A percentile compares a stretch with the other conserved stretches of the same genome.
Conservation (phyloP, 2,797 vertebrate genomes). For the Rhinella marina region DNA sequence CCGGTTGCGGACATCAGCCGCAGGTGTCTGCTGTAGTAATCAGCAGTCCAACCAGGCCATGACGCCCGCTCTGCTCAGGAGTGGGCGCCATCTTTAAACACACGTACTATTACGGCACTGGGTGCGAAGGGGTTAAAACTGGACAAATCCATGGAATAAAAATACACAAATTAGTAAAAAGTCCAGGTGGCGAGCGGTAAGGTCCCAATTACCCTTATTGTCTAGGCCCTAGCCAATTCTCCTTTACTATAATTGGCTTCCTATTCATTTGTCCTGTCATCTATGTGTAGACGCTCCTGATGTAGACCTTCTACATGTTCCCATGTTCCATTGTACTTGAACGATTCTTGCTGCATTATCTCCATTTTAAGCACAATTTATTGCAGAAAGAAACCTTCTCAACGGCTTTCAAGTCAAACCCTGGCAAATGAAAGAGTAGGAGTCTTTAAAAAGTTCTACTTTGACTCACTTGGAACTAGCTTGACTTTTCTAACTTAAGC, state of each 20-base stretch:
- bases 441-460: constrained; percentile 42
- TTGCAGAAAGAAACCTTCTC: not conserved
- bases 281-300: not conserved
- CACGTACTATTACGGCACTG: no score
- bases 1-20: no score
- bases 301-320: not conserved
- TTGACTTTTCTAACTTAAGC: constrained; percentile 51
- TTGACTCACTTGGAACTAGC: constrained; percentile 47
- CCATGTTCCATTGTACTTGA: not conserved
- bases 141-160: not conserved
- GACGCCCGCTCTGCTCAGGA: no score
- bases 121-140: no score
- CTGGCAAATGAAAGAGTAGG: constrained; percentile 26
- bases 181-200: not conserved
- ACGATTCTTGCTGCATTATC: not conserved
- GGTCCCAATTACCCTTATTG: not conserved
- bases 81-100: no score
- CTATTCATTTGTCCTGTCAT: not conserved
- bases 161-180: not conserved
- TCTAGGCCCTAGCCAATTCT: not conserved
- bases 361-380: not conserved
- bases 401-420: constrained; percentile 13
- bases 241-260: not conserved
- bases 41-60: no score
- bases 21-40: no score